Evolutionary conservation across 2,888 invertebrate species (phyloP), one percentile per base, ranked within the genome.

Genomic region (Digitonthophagus gazella): DNA sequence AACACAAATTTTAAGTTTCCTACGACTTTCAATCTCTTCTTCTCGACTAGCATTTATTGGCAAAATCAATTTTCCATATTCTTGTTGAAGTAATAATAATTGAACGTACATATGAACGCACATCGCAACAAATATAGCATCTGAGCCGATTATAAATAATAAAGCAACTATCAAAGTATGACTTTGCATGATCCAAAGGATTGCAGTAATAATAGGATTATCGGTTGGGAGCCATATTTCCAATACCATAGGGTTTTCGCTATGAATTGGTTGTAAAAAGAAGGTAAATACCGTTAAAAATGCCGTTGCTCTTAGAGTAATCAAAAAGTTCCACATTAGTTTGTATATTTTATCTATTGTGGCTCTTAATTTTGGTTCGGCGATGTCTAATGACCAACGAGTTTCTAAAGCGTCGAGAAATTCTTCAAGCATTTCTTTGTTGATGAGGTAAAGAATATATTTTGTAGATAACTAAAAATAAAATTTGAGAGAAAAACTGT

Each of bases 81-180:
- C 61, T 15, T 65, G 64, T n/a, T 67, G 64, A 15, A 70, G 16
- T n/a, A 65, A 19, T 20, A 15, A 44, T 11, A 67, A 14, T 55
- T 70, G 69, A 4, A 28, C 58, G 8, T 64, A 64, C 2, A 67
- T 4, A 11, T 70, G 69, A 1, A 58, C 15, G 14, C 65, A 65
- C n/a, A 58, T 65, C 1, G 67, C 67, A 4, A 67, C 20, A 19
- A 58, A 70, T 16, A 67, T 11, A 14, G 57, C 65, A 65, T 70
- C 69, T 15, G 58, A 65, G n/a, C 58, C 61, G 11, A 65, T 44
- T 14, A 70, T 56, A 2, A 20, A 11, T 0, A 65, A 19, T 5
- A 16, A 3, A n/a, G 64, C 65, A 14, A 58, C 11, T 3, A 22
- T 20, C 14, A 67, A 8, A 11, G 65, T 6, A 11, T 67, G 66